A percentile compares a stretch with the other conserved stretches of the same genome.
These are phyloP conservation scores for Brachyrhaphis roseni DNA, from an alignment of 2,797 vertebrate genomes.

Conservation along the genomic window DNA sequence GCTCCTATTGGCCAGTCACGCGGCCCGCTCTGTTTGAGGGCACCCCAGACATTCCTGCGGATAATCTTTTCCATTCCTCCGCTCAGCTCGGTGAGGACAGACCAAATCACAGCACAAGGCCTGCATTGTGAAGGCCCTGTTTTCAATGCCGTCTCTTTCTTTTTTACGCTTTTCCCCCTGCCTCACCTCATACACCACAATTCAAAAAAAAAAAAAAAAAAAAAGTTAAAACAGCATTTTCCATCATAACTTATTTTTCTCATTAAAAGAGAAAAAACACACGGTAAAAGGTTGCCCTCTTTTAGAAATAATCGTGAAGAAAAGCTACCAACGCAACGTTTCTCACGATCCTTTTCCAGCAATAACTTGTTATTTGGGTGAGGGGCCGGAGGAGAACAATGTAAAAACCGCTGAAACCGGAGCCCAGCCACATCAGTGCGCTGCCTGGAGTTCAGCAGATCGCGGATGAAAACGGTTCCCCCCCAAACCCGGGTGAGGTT, in stretches of 20 bases:
- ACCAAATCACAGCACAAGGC: conserved; percentile 83
- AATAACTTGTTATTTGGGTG: conserved; percentile 65
- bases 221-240: conserved; percentile 41
- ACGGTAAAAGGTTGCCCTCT: conserved; percentile 21
- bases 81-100: conserved; percentile 80
- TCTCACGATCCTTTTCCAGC: conserved; percentile 80
- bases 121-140: conserved; percentile 80
- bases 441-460: conserved; percentile 71
- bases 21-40: conserved; percentile 84
- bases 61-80: conserved; percentile 90
- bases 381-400: conserved; percentile 61
- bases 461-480: conserved; percentile 52
- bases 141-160: conserved; percentile 72
- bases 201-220: conserved; percentile 32
- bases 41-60: conserved; percentile 89
- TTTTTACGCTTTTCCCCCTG: conserved; percentile 57
- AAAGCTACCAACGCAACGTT: conserved; percentile 54
- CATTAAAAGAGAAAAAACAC: conserved; percentile 27
- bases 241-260: conserved; percentile 62
- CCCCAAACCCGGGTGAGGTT: conserved; percentile 55
- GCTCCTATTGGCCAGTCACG: conserved; percentile 81
- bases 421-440: conserved; percentile 78
- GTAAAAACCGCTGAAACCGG: conserved; percentile 78
- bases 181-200: conserved; percentile 72
- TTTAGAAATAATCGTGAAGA: conserved; percentile 49